Base-by-base conservation (phyloP, 2,113 vertebrate species). In the Dicrurus megarhynchus region DNA sequence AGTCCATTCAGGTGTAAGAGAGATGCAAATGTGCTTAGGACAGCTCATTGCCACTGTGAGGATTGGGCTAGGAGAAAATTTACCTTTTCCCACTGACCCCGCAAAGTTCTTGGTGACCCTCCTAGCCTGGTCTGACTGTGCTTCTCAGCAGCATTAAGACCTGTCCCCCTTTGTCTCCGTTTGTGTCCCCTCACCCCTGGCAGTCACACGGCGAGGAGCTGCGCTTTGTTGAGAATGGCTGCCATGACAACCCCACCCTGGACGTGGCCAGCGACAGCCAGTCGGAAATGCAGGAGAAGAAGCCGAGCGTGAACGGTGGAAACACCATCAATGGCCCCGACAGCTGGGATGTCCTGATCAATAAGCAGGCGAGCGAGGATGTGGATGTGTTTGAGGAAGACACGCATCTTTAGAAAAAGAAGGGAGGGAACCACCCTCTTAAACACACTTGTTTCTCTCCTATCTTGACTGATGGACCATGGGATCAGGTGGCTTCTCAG, bases 211-310 rank as follows among this genome's bases (percentile, higher is more conserved):
- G 98, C 0, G 99, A 99, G 95, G 99, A 99, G 96, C 98, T 99
- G 96, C 99, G 99, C 96, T 99, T 99, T 91, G 99, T 99, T 87
- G 99, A 99, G 98, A 99, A 99, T 3, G 99, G 99, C 97, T 99
- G 99, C 98, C 99, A 99, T 81, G 99, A 99, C 98, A 99, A 99
- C 98, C 99, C 99, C 76, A 99, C 99, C 47, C 96, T 99, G 98
- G 99, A 99, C n/a, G 98, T 99, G 90, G 98, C 99, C 85, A 99
- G 98, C 26, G 99, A 99, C 97, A 97, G 98, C 97, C 99, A 99
- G 89, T 98, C 99, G 0, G 99, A 99, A 97, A 98, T 98, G 98
- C 98, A 98, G 93, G 99, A 99, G 97, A 99, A 99, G 97, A 99
- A 99, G 87, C 98, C 98, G 21, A 99, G 98, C 5, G 95, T 99